Percentiles rank a stretch among this genome's conserved stretches.
phyloP scores from a whole-genome alignment of 2,888 invertebrate species.

The Meghimatium bilineatum region DNA sequence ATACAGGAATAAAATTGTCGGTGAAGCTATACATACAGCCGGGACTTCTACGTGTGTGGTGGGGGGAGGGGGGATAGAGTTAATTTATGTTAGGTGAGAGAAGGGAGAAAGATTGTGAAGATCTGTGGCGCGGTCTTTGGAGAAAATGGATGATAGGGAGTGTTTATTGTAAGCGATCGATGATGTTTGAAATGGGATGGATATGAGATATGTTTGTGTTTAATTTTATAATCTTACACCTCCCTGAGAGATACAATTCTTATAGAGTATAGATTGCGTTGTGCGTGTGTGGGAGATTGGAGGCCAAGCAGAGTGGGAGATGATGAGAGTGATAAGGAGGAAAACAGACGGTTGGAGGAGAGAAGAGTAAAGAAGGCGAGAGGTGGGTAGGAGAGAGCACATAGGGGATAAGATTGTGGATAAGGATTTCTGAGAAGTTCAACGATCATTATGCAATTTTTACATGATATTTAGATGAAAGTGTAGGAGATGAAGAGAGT shows the following conservation, averaged over 20 bases:
- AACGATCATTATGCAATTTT: no score
- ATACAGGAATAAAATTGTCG: neutral
- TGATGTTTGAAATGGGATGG: neutral
- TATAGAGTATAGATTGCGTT: no score
- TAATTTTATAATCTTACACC: no score
- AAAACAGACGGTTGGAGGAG: neutral
- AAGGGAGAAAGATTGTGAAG: neutral
- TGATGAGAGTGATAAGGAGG: no score
- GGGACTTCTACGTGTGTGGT: neutral
- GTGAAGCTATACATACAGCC: neutral
- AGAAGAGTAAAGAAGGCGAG: neutral
- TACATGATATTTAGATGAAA: no score
- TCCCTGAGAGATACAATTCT: no score
- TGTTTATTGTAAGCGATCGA: slow-evolving; percentile 9
- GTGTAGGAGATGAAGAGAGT: no score
- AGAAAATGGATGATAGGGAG: neutral
- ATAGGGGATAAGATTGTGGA: neutral
- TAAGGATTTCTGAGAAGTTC: no score
- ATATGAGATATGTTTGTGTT: no score
- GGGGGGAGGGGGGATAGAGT: neutral
- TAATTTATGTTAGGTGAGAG: neutral
- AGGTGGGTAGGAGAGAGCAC: neutral
- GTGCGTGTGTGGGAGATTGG: no score
- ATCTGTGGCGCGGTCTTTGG: slow-evolving; percentile 8
- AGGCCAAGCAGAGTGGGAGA: neutral